These are phyloP conservation scores for Cossypha niveicapilla DNA, from an alignment of 2,797 vertebrate genomes.

Conservation along the genomic window DNA sequence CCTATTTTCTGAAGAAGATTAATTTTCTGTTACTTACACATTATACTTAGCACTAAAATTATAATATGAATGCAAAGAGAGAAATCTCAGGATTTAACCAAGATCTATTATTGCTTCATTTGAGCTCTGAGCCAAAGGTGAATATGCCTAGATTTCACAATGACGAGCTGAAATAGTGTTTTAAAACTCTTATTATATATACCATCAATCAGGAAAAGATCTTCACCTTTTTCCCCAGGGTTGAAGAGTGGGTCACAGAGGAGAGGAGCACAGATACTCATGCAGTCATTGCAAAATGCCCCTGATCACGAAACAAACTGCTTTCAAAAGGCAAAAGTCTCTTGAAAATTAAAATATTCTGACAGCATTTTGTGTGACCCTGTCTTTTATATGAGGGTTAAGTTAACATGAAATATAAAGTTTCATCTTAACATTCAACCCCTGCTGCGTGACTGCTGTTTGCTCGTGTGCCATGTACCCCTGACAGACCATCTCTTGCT, in stretches of 20 bases:
- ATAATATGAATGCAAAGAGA: neutral
- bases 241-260: neutral
- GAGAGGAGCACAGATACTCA: neutral
- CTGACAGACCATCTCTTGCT: neutral
- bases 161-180: neutral
- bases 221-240: neutral
- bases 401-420: neutral
- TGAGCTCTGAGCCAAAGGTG: neutral
- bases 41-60: neutral
- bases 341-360: neutral
- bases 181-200: neutral
- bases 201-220: neutral
- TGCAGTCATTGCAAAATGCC: neutral
- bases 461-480: neutral
- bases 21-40: neutral
- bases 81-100: neutral
- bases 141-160: neutral
- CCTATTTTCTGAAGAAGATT: neutral
- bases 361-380: neutral
- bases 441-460: neutral
- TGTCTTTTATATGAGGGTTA: neutral
- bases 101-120: neutral
- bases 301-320: neutral
- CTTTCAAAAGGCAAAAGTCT: neutral
- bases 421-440: neutral